phyloP scores from a whole-genome alignment of 2,888 invertebrate genomes.

The Dasypolia templi region DNA sequence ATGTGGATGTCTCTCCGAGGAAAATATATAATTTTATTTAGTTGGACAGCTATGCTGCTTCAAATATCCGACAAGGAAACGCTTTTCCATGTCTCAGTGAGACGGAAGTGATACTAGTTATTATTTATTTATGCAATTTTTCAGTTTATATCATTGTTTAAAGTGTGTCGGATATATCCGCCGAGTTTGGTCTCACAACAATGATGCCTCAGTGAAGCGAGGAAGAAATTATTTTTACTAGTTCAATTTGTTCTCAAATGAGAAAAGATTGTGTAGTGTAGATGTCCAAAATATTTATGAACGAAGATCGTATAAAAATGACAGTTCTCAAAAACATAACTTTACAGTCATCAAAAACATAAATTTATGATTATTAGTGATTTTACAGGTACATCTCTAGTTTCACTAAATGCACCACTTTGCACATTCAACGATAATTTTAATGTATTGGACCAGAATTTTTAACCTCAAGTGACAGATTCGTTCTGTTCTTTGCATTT shows the following conservation, averaged over 20 bases:
- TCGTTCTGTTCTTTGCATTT: slow-evolving; percentile 41
- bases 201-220: slow-evolving; percentile 35
- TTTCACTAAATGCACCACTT: slow-evolving; percentile 11
- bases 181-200: slow-evolving; percentile 43
- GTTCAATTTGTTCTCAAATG: slow-evolving; percentile 33
- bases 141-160: slow-evolving; percentile 42
- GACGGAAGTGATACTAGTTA: slow-evolving; percentile 63
- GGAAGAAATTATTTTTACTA: slow-evolving; percentile 15
- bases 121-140: slow-evolving; percentile 56
- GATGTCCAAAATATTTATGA: slow-evolving; percentile 23
- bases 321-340: slow-evolving; percentile 1
- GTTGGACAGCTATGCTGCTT: slow-evolving; percentile 51
- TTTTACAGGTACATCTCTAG: slow-evolving; percentile 20
- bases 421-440: slow-evolving; percentile 42
- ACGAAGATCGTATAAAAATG: not conserved
- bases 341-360: no score
- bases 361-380: slow-evolving; percentile 17
- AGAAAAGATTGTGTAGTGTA: slow-evolving; percentile 22
- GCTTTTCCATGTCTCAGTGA: slow-evolving; percentile 59
- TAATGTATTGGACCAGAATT: slow-evolving; percentile 11
- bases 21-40: slow-evolving; percentile 45
- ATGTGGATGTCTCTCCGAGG: slow-evolving; percentile 52
- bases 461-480: slow-evolving; percentile 34
- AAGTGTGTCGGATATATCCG: slow-evolving; percentile 34
- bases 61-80: slow-evolving; percentile 57